These are phyloP conservation scores for Spodoptera litura DNA, from an alignment of 1,140 invertebrate species.

Conservation along the genomic window DNA sequence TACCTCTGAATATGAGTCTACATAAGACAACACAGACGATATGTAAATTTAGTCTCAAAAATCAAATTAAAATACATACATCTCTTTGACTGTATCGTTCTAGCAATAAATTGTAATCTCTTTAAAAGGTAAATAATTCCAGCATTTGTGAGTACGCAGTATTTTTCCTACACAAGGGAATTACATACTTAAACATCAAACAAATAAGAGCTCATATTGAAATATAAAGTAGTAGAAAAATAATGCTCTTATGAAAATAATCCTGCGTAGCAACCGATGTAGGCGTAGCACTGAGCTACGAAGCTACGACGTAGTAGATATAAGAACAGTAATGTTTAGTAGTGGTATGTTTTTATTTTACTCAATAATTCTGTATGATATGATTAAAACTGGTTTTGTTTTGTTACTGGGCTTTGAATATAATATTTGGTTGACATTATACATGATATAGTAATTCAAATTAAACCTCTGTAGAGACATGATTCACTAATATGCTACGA, in stretches of 20 bases:
- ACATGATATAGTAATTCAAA: no score
- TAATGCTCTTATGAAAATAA: slow-evolving; percentile 36
- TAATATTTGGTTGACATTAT: no score
- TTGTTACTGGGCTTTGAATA: no score
- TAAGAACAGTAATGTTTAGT: not conserved
- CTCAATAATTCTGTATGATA: no score
- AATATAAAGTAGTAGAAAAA: slow-evolving; percentile 39
- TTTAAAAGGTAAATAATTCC: not conserved
- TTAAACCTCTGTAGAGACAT: no score
- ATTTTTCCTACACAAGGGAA: not conserved
- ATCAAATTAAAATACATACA: no score
- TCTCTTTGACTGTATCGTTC: no score
- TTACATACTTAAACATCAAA: slow-evolving; percentile 21
- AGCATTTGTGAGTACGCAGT: not conserved
- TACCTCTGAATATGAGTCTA: no score
- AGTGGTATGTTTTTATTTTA: not conserved
- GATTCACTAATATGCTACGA: no score
- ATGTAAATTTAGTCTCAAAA: not conserved
- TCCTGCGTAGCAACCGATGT: slow-evolving; percentile 26
- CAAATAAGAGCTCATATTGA: slow-evolving; percentile 24
- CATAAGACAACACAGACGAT: no score
- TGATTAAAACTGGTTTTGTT: no score
- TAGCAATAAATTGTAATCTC: not conserved
- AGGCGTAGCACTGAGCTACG: slow-evolving; percentile 37
- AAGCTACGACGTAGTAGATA: slow-evolving; percentile 36